Evolutionary conservation across 2,797 vertebrate genomes (phyloP), one percentile per base, ranked within the genome.

Genomic region (Myoxocephalus aenaeus): DNA sequence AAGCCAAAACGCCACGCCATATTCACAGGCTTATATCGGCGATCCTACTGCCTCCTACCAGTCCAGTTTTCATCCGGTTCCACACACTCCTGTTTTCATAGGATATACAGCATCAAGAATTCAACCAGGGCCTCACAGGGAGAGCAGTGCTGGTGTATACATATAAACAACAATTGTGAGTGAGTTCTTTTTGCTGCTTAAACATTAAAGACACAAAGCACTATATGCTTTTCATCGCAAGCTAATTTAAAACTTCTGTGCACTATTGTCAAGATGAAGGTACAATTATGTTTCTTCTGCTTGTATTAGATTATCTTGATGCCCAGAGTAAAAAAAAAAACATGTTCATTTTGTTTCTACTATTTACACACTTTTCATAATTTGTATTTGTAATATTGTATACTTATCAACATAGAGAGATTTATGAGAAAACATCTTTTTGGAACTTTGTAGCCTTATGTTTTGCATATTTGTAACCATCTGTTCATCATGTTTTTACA

Each of bases 31-130:
- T 11, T 82, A 71, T 1, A 34, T 13, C 1, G 73, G 48, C 7
- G 81, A 90, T 18, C 85, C 79, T 0, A 59, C 75, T 0, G 1
- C 36, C 0, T 93, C 92, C 18, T 80, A 86, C 80, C 86, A 87
- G 65, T 90, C 93, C 62, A 85, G 77, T 6, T 91, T 90, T 66
- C 73, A 93, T 14, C 88, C 87, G 0, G 50, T 77, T 4, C 81
- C 80, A 56, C 92, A 93, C 22, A 86, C 79, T 65, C 92, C 92
- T 8, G 36, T 94, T 74, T 93, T 94, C 22, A 51, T 95, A 18
- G 77, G 84, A 29, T 93, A 94, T 64, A 78, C 80, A 8, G n/a
- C 62, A 29, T 94, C 94, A 34, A 75, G 46, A 50, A 20, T 82
- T 25, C 22, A 82, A 12, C 68, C 87, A 1, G 7, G 22, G 2